phyloP scores from a whole-genome alignment of 2,888 invertebrate species.

The Andrena flavipes region DNA sequence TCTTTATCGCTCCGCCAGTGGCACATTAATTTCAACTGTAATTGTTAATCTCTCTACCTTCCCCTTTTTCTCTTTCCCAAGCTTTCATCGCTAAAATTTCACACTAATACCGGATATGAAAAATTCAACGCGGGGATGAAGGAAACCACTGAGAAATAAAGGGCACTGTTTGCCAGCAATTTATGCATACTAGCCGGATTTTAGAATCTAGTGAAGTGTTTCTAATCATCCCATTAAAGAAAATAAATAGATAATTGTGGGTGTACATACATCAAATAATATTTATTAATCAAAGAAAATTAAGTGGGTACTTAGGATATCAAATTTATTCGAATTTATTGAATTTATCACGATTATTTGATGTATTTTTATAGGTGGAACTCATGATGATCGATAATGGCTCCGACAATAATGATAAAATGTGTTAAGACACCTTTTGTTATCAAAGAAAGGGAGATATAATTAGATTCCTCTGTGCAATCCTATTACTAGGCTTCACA shows the following conservation, averaged over 20 bases:
- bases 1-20: not conserved
- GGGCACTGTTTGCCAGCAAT: constrained; percentile 2
- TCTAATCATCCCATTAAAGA: constrained; percentile 4
- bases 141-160: not conserved
- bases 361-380: no score
- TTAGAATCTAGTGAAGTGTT: constrained; percentile 15
- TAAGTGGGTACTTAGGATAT: not conserved
- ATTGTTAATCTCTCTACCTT: not conserved
- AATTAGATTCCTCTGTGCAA: not conserved
- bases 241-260: no score
- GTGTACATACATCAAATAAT: not conserved
- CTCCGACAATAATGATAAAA: no score
- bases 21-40: constrained; percentile 2
- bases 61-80: not conserved
- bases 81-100: not conserved
- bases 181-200: not conserved
- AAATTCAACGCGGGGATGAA: not conserved
- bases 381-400: no score
- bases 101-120: not conserved
- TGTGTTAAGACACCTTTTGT: not conserved
- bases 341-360: not conserved
- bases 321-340: not conserved
- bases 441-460: not conserved
- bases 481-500: not conserved
- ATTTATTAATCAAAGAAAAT: not conserved